Evolutionary conservation across 2,888 invertebrate genomes (phyloP), one percentile per base, ranked within the genome.

Genomic region (Alloscopus bannaensis): DNA sequence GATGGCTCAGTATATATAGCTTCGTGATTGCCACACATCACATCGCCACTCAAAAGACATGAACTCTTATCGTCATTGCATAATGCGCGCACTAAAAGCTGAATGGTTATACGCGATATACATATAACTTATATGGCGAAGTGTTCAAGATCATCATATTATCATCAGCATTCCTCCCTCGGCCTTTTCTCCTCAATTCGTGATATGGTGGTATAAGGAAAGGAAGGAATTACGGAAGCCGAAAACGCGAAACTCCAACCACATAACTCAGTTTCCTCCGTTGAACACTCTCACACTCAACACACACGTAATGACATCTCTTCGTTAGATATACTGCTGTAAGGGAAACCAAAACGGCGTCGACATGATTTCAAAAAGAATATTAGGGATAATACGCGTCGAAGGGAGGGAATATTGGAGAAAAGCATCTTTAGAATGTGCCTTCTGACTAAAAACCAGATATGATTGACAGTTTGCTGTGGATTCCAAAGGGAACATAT

Each of bases 391-490:
- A n/a, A 13, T 6, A 11, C n/a, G 28, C 42, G 16, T 29, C 6
- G 4, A 31, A 47, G 31, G 6, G 20, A 66, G 50, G 31, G 22
- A 50, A 66, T 6, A 18, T 50, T 47, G 2, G 24, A n/a, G n/a
- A 22, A 2, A 26, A 31, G 31, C 16, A 31, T 66, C 22, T 20
- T 18, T 28, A 36, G 13, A 57, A n/a, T 57, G 47, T 36, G 36
- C 36, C 6, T 36, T 13, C 8, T 36, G 36, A 11, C 24, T 18
- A 52, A 64, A 40, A 72, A 40, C 52, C 52, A 52, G 64, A 55
- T 64, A 64, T 72, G 72, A 72, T 72, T 72, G 72, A 72, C 72
- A 60, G 62, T 40, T 55, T 55, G 24, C 26, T 52, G 36, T 45
- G 50, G 6, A 71, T 62, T 71, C 62, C 62, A 18, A 26, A 72